Percentiles rank a stretch among this genome's conserved stretches.
Conservation (phyloP, 2,888 invertebrate species). For the Sesia bembeciformis region DNA sequence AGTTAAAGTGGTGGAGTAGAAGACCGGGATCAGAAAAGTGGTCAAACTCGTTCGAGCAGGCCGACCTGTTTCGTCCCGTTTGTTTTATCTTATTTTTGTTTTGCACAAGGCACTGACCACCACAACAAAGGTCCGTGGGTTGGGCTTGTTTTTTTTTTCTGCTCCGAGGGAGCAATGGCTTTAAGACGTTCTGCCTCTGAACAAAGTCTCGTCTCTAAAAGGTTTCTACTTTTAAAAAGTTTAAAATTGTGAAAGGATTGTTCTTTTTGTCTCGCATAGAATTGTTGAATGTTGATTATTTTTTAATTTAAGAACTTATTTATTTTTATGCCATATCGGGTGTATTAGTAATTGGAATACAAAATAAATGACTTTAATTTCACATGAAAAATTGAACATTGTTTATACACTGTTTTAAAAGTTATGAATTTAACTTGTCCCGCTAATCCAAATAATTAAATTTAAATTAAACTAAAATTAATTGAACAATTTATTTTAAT, state of each 20-base stretch:
- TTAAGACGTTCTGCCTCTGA: slow-evolving; percentile 21
- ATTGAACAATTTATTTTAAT: too few species aligned
- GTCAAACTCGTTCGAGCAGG: slow-evolving; percentile 51
- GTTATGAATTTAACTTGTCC: too few species aligned
- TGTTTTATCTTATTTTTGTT: slow-evolving; percentile 68
- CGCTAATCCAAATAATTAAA: too few species aligned
- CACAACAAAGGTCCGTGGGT: slow-evolving; percentile 67
- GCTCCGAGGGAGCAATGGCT: slow-evolving; percentile 36
- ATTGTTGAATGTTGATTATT: not conserved
- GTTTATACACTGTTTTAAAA: too few species aligned
- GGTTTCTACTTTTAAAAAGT: not conserved
- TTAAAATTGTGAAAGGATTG: not conserved
- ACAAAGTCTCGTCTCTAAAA: not conserved
- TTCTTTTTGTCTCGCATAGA: not conserved
- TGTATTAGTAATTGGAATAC: too few species aligned
- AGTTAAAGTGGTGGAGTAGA: not conserved
- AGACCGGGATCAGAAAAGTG: slow-evolving; percentile 43
- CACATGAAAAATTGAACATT: too few species aligned
- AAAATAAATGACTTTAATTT: too few species aligned
- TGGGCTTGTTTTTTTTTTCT: slow-evolving; percentile 32
- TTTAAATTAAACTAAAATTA: too few species aligned
- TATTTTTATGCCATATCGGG: too few species aligned
- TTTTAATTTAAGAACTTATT: too few species aligned
- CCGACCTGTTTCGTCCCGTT: slow-evolving; percentile 54
- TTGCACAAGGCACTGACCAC: slow-evolving; percentile 70